Evolutionary conservation across 2,888 invertebrate genomes (phyloP).

Genomic region (Pollenia amentaria): DNA sequence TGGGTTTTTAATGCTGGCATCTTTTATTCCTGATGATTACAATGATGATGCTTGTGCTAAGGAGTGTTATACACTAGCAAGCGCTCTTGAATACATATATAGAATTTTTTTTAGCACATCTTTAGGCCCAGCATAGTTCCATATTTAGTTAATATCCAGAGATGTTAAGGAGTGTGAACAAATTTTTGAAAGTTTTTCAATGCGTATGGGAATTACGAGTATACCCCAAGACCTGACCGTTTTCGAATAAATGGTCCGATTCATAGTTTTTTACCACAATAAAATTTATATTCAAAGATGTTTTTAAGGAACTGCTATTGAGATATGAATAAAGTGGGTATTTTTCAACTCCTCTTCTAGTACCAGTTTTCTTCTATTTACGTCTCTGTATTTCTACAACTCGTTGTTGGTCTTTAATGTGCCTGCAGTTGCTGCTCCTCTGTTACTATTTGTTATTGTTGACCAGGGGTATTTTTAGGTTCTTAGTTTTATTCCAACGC

Average conservation of each 20-base stretch:
- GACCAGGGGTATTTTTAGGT: conserved; percentile 29
- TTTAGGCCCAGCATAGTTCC: conserved; percentile 3
- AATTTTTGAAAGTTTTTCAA: too few species aligned
- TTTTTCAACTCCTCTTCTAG: too few species aligned
- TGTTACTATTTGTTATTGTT: conserved; percentile 15
- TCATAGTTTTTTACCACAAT: too few species aligned
- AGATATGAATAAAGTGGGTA: too few species aligned
- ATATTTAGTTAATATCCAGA: neutral
- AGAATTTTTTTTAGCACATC: conserved; percentile 23
- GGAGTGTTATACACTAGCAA: neutral
- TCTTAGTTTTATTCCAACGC: conserved; percentile 20
- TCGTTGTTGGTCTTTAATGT: neutral
- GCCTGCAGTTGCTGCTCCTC: neutral
- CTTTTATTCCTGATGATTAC: conserved; percentile 47
- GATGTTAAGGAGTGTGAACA: neutral
- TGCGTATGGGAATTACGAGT: too few species aligned
- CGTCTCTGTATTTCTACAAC: neutral
- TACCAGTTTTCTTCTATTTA: neutral
- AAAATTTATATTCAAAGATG: too few species aligned
- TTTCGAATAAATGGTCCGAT: too few species aligned
- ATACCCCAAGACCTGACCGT: too few species aligned
- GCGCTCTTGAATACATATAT: neutral
- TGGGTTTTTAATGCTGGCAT: conserved; percentile 15
- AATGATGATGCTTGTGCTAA: conserved; percentile 36
- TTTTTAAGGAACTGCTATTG: too few species aligned